These are phyloP conservation scores for Arrhamphus sclerolepis DNA, from an alignment of 2,797 vertebrate species.

Conservation along the genomic window DNA sequence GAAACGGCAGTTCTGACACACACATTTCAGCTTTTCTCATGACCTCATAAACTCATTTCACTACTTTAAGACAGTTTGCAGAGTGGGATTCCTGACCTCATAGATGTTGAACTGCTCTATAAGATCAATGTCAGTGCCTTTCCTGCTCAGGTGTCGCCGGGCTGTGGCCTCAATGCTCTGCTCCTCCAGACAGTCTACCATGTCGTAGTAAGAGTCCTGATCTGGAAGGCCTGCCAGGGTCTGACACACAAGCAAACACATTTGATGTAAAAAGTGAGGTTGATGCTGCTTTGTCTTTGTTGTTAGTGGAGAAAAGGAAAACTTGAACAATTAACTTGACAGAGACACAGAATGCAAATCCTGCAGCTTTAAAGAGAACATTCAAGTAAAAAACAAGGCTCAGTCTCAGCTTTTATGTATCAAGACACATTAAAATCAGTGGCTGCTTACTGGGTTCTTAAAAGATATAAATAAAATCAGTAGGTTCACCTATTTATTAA, in stretches of 20 bases:
- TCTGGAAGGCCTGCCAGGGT: conserved; percentile 91
- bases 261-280: neutral
- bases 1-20: neutral
- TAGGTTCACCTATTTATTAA: no score
- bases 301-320: no score
- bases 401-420: no score
- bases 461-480: no score
- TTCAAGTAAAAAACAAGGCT: no score
- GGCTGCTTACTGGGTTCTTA: no score
- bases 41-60: neutral
- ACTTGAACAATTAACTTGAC: no score
- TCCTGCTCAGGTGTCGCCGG: conserved; percentile 91
- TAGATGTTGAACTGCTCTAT: conserved; percentile 97
- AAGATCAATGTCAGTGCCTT: conserved; percentile 94
- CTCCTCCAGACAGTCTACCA: conserved; percentile 96
- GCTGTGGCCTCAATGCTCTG: conserved; percentile 89
- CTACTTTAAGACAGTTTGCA: neutral
- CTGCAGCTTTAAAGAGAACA: no score
- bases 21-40: neutral
- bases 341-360: no score
- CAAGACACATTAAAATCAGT: no score
- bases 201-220: conserved; percentile 96
- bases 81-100: conserved; percentile 81
- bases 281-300: neutral
- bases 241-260: conserved; percentile 66